phyloP scores from a whole-genome alignment of 37 sponge, comb jelly and placozoan genomes.

The Aphrocallistes beatrix region DNA sequence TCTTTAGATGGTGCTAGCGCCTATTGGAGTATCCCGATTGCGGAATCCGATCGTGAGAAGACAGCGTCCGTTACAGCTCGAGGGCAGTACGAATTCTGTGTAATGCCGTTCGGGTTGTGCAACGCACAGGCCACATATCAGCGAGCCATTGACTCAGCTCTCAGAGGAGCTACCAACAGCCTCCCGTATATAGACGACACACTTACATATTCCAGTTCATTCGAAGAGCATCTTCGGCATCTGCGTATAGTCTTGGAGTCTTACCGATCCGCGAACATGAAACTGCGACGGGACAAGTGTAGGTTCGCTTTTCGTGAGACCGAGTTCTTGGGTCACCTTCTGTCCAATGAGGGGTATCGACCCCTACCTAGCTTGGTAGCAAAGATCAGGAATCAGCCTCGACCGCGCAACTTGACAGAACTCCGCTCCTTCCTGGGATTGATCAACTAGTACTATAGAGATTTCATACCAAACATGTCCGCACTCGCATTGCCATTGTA shows the following conservation, averaged over 20 bases:
- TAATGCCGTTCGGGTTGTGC: slow-evolving; percentile 28
- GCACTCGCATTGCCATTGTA: neutral
- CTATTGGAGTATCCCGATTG: slow-evolving; percentile 27
- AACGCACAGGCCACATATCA: slow-evolving; percentile 20
- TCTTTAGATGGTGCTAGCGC: slow-evolving; percentile 27
- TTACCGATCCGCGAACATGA: neutral
- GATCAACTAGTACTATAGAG: neutral
- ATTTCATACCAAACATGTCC: neutral
- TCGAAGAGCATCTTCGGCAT: neutral
- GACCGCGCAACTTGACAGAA: neutral
- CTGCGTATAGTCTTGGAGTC: neutral
- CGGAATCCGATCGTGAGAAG: neutral
- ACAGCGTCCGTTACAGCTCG: slow-evolving; percentile 25
- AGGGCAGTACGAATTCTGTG: slow-evolving; percentile 24
- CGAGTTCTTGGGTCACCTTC: neutral
- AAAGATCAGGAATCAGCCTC: neutral
- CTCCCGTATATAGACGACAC: neutral
- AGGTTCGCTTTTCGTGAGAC: neutral
- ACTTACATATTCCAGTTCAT: neutral
- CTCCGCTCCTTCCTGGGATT: neutral
- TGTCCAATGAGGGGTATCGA: neutral
- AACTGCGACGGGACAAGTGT: neutral
- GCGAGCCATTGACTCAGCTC: slow-evolving; percentile 1
- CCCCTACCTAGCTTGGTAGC: neutral
- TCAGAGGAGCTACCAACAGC: neutral